Evolutionary conservation across 2,888 invertebrate species (phyloP), one percentile per base, ranked within the genome.

Genomic region (Brachynemurus nebulosus): DNA sequence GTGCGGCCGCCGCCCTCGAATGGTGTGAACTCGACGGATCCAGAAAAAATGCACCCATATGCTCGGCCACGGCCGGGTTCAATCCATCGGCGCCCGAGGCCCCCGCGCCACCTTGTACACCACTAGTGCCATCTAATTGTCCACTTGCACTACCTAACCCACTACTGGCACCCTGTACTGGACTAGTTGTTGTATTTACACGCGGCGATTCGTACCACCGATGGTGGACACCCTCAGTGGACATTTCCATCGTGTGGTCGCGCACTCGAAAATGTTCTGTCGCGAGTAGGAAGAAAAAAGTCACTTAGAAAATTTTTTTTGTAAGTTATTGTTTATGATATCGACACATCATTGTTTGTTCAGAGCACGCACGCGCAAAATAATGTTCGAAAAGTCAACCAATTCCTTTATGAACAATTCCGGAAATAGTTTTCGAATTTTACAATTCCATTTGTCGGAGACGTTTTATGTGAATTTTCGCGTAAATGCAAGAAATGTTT

Each of bases 231-330:
- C 60, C 59, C 49, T 60, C 64, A 55, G 63, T 65, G 51, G 65
- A 62, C 66, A 66, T 66, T 64, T 67, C 66, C 67, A 67, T 67
- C 60, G 62, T 65, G n/a, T n/a, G n/a, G n/a, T n/a, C n/a, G n/a
- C n/a, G n/a, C n/a, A n/a, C n/a, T n/a, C n/a, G n/a, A n/a, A n/a
- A n/a, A n/a, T n/a, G n/a, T n/a, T n/a, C n/a, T n/a, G n/a, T n/a
- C n/a, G n/a, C n/a, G n/a, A n/a, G n/a, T n/a, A n/a, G n/a, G n/a
- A n/a, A n/a, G n/a, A n/a, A n/a, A n/a, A n/a, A n/a, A 30, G 30
- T 30, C 30, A 30, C 30, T 30, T 2, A 30, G 14, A 12, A 3
- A 11, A 14, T 30, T 30, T 30, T 2, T 30, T 30, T 27, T n/a
- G n/a, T n/a, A 2, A 27, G 23, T 23, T 23, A 7, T 23, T 30